A percentile compares a stretch with the other conserved stretches of the same genome.
Conservation (phyloP, 2,888 invertebrate genomes). For the Xylota sylvarum region DNA sequence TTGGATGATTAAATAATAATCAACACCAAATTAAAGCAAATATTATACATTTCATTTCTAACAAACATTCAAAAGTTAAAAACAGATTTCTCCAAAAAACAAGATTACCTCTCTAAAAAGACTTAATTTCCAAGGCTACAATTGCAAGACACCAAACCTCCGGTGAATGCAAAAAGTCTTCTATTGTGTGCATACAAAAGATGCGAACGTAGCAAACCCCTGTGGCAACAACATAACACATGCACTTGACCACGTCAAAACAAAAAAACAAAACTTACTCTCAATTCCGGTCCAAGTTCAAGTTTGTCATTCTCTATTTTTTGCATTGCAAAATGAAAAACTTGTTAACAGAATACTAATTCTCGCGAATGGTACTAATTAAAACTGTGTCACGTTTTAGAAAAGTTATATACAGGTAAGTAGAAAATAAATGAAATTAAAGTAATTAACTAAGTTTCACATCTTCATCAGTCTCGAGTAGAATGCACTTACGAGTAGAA, state of each 20-base stretch:
- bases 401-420: neutral
- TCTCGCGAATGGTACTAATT: neutral
- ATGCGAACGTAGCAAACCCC: neutral
- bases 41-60: neutral
- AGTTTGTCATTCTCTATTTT: slow-evolving; percentile 11
- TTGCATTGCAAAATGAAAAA: slow-evolving; percentile 14
- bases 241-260: neutral
- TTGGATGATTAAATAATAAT: neutral
- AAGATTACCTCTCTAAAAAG: neutral
- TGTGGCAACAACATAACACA: slow-evolving; percentile 20
- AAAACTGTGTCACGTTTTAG: slow-evolving; percentile 4
- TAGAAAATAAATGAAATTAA: neutral
- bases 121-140: neutral
- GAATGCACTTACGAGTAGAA: slow-evolving; percentile 19
- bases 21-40: neutral
- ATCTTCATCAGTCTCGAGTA: neutral
- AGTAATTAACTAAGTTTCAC: neutral
- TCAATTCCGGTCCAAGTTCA: slow-evolving; percentile 43
- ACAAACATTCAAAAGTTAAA: neutral
- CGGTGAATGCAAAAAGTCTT: neutral
- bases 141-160: slow-evolving; percentile 13
- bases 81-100: neutral
- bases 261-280: neutral
- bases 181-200: slow-evolving; percentile 16
- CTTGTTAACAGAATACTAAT: slow-evolving; percentile 1